Conservation (phyloP, 2,113 vertebrate species). For the Melanostigma gelatinosum region DNA sequence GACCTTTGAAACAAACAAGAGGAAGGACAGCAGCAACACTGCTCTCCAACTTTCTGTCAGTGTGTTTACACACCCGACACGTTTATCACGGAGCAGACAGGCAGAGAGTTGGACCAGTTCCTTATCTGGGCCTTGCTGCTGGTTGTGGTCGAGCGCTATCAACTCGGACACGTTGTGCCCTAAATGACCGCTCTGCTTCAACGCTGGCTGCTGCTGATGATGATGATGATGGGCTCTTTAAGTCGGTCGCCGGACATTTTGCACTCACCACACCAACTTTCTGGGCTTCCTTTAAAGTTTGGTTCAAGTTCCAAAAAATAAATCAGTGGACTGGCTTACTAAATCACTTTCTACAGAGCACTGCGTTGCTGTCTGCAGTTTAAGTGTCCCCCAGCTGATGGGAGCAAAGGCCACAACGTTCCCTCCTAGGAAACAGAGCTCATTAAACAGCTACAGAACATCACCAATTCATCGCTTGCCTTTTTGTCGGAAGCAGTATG, state of each 20-base stretch:
- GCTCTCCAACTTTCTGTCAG: background rate
- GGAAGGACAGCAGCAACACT: constrained; percentile 12
- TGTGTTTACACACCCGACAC: constrained; percentile 65
- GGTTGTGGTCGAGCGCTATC: constrained; percentile 52
- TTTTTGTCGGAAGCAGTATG: too few relatives aligned
- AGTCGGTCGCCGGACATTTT: background rate
- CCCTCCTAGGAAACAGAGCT: background rate
- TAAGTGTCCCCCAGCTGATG: background rate
- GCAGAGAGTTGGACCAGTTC: constrained; percentile 44
- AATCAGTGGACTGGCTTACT: too few relatives aligned
- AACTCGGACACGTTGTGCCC: constrained; percentile 45
- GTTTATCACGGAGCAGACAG: constrained; percentile 68
- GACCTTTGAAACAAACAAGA: background rate
- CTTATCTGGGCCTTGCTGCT: constrained; percentile 59
- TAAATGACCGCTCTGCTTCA: constrained; percentile 21
- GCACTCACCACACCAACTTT: background rate
- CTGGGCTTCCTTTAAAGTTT: background rate
- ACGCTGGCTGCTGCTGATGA: background rate
- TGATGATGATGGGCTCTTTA: background rate
- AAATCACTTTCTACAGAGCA: background rate
- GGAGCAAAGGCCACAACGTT: background rate
- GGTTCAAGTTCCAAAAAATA: background rate
- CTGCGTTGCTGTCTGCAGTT: background rate
- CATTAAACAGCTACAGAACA: too few relatives aligned
- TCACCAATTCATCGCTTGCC: too few relatives aligned